Evolutionary conservation across 2,888 invertebrate genomes (phyloP).

Genomic region (Temnothorax unifasciatus): DNA sequence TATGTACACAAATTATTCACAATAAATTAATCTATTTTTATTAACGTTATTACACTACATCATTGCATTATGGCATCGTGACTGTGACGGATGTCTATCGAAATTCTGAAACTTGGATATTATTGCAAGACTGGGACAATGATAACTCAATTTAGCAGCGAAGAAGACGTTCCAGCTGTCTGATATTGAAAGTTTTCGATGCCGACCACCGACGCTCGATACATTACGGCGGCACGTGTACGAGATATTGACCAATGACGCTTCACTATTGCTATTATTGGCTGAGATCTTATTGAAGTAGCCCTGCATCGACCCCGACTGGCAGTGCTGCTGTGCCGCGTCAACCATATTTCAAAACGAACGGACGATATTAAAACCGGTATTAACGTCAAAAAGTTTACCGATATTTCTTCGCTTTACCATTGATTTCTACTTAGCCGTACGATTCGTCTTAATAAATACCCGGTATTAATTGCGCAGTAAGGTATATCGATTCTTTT

Average conservation of each 20-base stretch:
- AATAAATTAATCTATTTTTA: background rate
- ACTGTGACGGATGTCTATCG: slow-evolving; percentile 27
- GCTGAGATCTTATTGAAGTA: slow-evolving; percentile 73
- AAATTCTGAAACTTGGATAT: slow-evolving; percentile 21
- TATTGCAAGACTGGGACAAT: slow-evolving; percentile 54
- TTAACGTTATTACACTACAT: background rate
- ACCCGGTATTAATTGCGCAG: slow-evolving; percentile 37
- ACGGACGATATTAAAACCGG: slow-evolving; percentile 53
- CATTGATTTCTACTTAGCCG: slow-evolving; percentile 38
- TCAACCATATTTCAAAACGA: slow-evolving; percentile 54
- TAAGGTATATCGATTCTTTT: background rate
- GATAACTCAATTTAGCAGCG: slow-evolving; percentile 71
- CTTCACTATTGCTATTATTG: slow-evolving; percentile 72
- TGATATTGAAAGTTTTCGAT: slow-evolving; percentile 74
- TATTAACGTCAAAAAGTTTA: slow-evolving; percentile 54
- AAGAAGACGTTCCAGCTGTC: slow-evolving; percentile 60
- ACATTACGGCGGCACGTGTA: slow-evolving; percentile 74
- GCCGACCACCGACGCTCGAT: slow-evolving; percentile 70
- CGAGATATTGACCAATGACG: slow-evolving; percentile 76
- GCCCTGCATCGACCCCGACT: slow-evolving; percentile 67
- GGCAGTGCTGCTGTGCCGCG: slow-evolving; percentile 49
- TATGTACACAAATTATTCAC: background rate
- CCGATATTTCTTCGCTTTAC: slow-evolving; percentile 47
- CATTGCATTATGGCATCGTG: background rate
- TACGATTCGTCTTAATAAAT: slow-evolving; percentile 44